Base-by-base conservation (phyloP, 1,140 invertebrate genomes). In the Anastatus disparis region DNA sequence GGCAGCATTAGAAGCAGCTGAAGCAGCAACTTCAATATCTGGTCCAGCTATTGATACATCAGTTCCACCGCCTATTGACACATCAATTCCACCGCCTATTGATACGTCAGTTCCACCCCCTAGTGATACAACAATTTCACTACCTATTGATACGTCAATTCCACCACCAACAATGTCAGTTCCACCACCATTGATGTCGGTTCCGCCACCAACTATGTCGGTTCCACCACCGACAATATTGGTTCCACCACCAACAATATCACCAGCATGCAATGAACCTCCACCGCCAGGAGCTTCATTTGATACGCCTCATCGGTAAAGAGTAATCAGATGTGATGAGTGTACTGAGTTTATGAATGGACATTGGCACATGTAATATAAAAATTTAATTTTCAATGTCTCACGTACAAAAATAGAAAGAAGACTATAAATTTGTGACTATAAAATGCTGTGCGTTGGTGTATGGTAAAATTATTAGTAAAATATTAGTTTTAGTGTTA, bases 1-100 rank as follows among this genome's bases (percentile, higher is more conserved):
- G n/a, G 86, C 84, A 0, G 84, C 87, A 31, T 80, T 79, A 0
- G 79, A 76, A 15, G 76, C 74, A 9, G 72, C 71, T 17, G 31
- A 70, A 15, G 38, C 63, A 22, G 48, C 6, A 40, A 40, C 62
- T 22, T 17, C 4, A 52, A 15, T 24, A 13, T 12, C 10, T 22
- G 20, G 7, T 52, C 20, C 24, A 24, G 7, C 48, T 24, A 7
- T 10, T 35, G 31, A n/a, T n/a, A n/a, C 31, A 35, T 35, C 31
- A 35, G 31, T 35, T 35, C 10, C 31, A 35, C 4, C 31, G 10
- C 31, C 31, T 6, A 35, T 35, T 4, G n/a, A n/a, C n/a, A n/a
- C n/a, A n/a, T n/a, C n/a, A n/a, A n/a, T n/a, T n/a, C n/a, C n/a
- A n/a, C n/a, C n/a, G n/a, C n/a, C n/a, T n/a, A n/a, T n/a, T n/a